Base-by-base conservation (phyloP, 2,888 invertebrate species). In the Parthenolecanium corni region DNA sequence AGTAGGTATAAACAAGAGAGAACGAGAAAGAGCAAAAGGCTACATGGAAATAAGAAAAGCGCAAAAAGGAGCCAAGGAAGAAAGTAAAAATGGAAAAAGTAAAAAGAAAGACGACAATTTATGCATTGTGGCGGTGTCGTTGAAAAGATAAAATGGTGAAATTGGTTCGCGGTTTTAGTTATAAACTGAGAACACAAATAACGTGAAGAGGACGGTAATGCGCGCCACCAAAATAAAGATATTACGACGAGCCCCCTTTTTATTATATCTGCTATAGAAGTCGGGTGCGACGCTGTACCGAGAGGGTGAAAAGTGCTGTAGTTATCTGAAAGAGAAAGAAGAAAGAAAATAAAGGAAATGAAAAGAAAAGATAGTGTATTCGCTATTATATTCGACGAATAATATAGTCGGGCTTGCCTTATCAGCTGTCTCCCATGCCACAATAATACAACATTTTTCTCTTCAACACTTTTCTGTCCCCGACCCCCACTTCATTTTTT, bases 281-380 rank as follows among this genome's bases (percentile, higher is more conserved):
- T 16, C 58, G 49, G 58, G 47, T 23, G 58, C 31, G 18, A 36
- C 38, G 20, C 21, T 16, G 58, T 18, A 14, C 36, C n/a, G n/a
- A 58, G 58, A 47, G 49, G 47, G 58, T 42, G 53, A 53, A 23
- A 49, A 47, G 58, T 49, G n/a, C n/a, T n/a, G 58, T 58, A 49
- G 47, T 58, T 58, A 58, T 58, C 58, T 58, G 36, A 58, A 58
- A 58, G 49, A 58, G 58, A 58, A 58, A 58, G 58, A 58, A 58
- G 58, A 49, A 58, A 58, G 56, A 56, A 58, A 58, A 58, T 58
- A 58, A 58, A 58, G 58, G 58, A 58, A 58, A 58, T 58, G 58
- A 58, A 58, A 58, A 58, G 58, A 58, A 58, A 58, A 58, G 58
- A 58, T 58, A 58, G 49, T 58, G 47, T 49, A 58, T 58, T 58